These are phyloP conservation scores for Actinemys pallida DNA, from an alignment of 2,113 vertebrate species.

Conservation along the genomic window DNA sequence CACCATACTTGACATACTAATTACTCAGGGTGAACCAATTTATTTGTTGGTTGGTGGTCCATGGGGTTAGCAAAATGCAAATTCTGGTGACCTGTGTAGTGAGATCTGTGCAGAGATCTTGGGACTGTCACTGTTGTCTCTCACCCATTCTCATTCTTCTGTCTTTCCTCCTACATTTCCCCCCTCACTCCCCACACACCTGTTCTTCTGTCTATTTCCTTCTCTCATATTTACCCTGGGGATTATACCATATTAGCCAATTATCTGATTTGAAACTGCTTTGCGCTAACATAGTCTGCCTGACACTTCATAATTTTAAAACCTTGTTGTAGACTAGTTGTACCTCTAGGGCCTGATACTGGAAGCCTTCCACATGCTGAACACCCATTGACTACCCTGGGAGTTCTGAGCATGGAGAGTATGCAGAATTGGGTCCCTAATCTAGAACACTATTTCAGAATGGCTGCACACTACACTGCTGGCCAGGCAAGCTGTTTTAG, in stretches of 20 bases:
- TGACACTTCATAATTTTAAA: neutral
- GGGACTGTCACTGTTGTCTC: neutral
- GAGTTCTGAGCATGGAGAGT: neutral
- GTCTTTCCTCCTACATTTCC: neutral
- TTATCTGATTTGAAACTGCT: neutral
- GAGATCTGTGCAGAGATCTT: rapidly evolving
- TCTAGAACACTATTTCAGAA: neutral
- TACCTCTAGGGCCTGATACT: neutral
- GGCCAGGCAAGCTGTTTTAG: neutral
- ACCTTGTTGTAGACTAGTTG: neutral
- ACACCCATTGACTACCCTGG: neutral
- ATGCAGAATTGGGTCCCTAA: too few relatives aligned
- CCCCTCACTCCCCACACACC: neutral
- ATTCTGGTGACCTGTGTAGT: neutral
- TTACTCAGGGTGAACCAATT: rapidly evolving
- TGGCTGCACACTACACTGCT: neutral
- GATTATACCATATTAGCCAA: neutral
- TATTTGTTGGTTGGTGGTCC: neutral
- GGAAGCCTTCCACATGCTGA: neutral
- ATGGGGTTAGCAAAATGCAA: rapidly evolving
- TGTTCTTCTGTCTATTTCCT: neutral
- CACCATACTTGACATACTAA: rapidly evolving
- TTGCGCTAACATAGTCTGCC: neutral
- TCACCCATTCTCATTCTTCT: neutral
- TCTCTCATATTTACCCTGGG: rapidly evolving